Conservation (phyloP, 2,888 invertebrate species). For the Pollenia amentaria region DNA sequence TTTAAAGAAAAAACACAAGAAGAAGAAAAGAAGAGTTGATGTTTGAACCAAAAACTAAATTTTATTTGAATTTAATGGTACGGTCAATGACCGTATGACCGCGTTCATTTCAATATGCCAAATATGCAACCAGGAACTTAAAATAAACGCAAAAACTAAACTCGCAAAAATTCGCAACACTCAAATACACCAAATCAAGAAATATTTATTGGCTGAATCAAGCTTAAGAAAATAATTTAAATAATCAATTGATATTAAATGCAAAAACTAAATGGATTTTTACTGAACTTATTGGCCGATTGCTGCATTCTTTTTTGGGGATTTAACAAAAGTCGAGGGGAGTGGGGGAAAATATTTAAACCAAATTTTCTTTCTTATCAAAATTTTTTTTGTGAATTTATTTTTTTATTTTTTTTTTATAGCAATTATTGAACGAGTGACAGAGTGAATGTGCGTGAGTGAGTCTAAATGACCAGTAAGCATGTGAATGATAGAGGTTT, state of each 20-base stretch:
- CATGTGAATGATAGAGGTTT: constrained; percentile 35
- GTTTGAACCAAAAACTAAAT: constrained; percentile 56
- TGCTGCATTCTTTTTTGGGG: background rate
- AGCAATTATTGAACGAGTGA: constrained; percentile 1
- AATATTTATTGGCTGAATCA: constrained; percentile 34
- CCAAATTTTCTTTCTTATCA: constrained; percentile 28
- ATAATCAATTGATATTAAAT: constrained; percentile 52
- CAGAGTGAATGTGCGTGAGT: constrained; percentile 8
- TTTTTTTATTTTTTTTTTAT: constrained; percentile 23
- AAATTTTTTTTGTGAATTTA: background rate
- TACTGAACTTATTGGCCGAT: background rate
- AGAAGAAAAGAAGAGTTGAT: constrained; percentile 51
- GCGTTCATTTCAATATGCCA: constrained; percentile 77
- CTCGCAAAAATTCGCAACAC: constrained; percentile 19
- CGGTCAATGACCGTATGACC: constrained; percentile 73
- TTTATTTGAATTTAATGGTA: constrained; percentile 66
- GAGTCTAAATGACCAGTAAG: constrained; percentile 13
- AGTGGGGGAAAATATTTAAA: background rate
- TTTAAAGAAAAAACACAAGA: background rate
- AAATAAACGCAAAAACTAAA: constrained; percentile 62
- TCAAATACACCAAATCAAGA: constrained; percentile 4
- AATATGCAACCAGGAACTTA: constrained; percentile 82
- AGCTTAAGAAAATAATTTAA: constrained; percentile 50
- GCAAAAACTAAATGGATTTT: constrained; percentile 33
- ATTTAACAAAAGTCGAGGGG: background rate